Percentiles rank a stretch among this genome's conserved stretches.
Conservation (phyloP, 2,113 vertebrate genomes). For the Protobothrops mucrosquamatus region DNA sequence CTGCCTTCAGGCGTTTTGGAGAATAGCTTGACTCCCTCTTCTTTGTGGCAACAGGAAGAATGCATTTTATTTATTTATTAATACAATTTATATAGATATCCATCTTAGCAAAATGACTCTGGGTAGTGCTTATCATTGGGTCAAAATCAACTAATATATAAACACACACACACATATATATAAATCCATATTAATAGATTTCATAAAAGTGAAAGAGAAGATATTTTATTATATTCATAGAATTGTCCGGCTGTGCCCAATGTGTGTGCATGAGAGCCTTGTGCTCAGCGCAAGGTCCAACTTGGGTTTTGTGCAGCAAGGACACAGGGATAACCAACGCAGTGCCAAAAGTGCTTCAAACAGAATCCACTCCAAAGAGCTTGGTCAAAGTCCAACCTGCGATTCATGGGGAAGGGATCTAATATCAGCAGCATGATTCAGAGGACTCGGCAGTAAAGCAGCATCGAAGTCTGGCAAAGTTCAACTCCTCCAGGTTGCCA, state of each 20-base stretch:
- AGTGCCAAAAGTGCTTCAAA: neutral
- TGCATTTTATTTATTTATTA: neutral
- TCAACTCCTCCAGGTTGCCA: neutral
- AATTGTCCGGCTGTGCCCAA: neutral
- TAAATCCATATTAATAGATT: neutral
- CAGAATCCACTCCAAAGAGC: neutral
- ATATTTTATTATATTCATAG: neutral
- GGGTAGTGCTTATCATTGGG: neutral
- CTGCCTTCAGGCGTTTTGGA: too few species aligned
- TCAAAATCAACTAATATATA: neutral
- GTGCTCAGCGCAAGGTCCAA: neutral
- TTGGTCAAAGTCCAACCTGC: neutral
- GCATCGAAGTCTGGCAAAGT: neutral
- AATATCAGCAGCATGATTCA: neutral
- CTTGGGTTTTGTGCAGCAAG: neutral
- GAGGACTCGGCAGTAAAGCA: neutral
- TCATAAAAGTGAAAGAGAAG: neutral
- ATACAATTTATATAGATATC: neutral
- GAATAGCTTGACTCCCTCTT: too few species aligned
- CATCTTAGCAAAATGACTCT: neutral
- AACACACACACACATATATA: too few species aligned
- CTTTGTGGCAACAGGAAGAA: neutral
- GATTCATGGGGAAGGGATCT: neutral
- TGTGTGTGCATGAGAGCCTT: neutral
- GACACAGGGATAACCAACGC: neutral